A percentile compares a stretch with the other conserved stretches of the same genome.
phyloP scores from a whole-genome alignment of 2,888 invertebrate species.

The Alloplasta piceator region DNA sequence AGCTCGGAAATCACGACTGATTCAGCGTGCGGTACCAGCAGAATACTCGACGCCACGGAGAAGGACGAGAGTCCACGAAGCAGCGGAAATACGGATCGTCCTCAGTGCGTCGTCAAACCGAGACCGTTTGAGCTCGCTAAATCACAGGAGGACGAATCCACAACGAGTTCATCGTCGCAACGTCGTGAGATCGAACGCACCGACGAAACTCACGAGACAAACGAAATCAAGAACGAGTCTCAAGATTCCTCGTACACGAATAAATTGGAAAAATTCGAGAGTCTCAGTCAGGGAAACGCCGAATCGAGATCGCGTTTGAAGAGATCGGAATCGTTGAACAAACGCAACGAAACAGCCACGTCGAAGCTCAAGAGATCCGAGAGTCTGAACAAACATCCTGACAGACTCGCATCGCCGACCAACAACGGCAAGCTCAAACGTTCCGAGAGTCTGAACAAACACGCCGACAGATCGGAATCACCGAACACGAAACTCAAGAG shows the following conservation, averaged over 20 bases:
- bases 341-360: constrained; percentile 84
- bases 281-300: constrained; percentile 75
- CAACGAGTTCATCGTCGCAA: constrained; percentile 29
- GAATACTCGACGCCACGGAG: constrained; percentile 79
- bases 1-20: constrained; percentile 52
- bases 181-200: constrained; percentile 29
- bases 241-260: constrained; percentile 80
- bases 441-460: constrained; percentile 82
- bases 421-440: constrained; percentile 80
- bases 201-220: constrained; percentile 14
- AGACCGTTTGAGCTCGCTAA: constrained; percentile 72
- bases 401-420: constrained; percentile 76
- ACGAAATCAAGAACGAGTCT: constrained; percentile 62
- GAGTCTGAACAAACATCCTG: constrained; percentile 85
- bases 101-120: constrained; percentile 27
- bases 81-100: constrained; percentile 43
- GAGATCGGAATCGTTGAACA: constrained; percentile 87
- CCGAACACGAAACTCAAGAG: constrained; percentile 84
- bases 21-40: constrained; percentile 62
- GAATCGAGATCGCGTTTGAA: constrained; percentile 84
- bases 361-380: constrained; percentile 87
- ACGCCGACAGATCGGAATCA: constrained; percentile 77
- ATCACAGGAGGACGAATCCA: constrained; percentile 64
- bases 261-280: constrained; percentile 80
- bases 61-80: constrained; percentile 79